Evolutionary conservation across 2,113 vertebrate species (phyloP).

Genomic region (Rallus limicola): DNA sequence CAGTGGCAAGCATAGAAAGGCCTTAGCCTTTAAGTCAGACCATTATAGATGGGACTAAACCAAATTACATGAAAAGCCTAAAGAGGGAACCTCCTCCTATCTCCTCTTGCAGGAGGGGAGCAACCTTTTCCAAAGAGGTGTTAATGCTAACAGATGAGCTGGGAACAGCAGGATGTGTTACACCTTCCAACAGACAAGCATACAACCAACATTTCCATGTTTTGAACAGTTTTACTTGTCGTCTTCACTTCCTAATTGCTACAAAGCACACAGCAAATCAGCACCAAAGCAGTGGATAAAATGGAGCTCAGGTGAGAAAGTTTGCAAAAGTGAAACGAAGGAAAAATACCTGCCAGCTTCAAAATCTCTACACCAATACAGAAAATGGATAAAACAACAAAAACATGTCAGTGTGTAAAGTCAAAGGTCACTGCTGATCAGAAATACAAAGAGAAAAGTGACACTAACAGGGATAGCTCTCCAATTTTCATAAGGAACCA

Average conservation of each 20-base stretch:
- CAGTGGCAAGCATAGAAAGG: conserved; percentile 26
- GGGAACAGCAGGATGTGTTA: not conserved
- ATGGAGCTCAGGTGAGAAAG: not conserved
- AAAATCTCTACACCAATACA: not conserved
- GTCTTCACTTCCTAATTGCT: conserved; percentile 25
- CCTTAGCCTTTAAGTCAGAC: not conserved
- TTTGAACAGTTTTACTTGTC: conserved; percentile 11
- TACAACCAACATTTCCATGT: not conserved
- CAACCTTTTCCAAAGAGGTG: conserved; percentile 24
- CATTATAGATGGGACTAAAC: conserved; percentile 60
- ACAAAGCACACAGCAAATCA: conserved; percentile 8
- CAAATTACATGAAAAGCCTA: conserved; percentile 37
- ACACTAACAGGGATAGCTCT: not conserved
- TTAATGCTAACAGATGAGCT: conserved; percentile 32
- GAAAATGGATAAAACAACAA: not conserved
- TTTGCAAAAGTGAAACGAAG: not conserved
- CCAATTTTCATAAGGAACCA: conserved; percentile 23
- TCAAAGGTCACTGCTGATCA: not conserved
- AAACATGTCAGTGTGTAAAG: not conserved
- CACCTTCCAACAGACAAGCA: not conserved
- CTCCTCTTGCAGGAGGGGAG: not conserved
- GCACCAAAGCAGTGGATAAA: conserved; percentile 3
- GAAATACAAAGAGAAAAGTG: not conserved
- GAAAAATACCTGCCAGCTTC: not conserved
- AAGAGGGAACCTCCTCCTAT: not conserved